Percentiles rank a stretch among this genome's conserved stretches.
phyloP scores from a whole-genome alignment of 35 echinoderm and acorn worm species.

The Chiridota heheva region DNA sequence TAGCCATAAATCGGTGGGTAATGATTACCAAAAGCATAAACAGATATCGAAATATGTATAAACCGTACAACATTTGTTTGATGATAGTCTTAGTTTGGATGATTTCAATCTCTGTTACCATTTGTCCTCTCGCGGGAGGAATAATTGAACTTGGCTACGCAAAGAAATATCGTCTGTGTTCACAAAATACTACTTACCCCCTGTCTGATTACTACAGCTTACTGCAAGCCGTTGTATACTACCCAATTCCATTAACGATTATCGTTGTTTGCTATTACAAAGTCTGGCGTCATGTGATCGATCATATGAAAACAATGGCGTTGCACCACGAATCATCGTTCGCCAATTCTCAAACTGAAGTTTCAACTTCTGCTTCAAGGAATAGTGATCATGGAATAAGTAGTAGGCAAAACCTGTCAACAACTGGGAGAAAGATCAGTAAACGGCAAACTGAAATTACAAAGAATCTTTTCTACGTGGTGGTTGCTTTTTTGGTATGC shows the following conservation, averaged over 20 bases:
- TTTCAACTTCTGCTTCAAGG: too few species aligned
- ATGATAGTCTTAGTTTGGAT: conserved; percentile 58
- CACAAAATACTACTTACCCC: conserved; percentile 41
- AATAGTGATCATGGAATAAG: too few species aligned
- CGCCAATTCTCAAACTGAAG: too few species aligned
- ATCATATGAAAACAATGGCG: conserved; percentile 49
- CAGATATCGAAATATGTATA: conserved; percentile 22
- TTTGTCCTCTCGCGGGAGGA: conserved; percentile 44
- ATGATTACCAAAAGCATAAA: conserved; percentile 40
- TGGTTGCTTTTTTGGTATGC: conserved; percentile 75
- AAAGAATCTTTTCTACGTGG: conserved; percentile 87
- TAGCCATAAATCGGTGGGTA: conserved; percentile 58
- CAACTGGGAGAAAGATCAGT: conserved; percentile 1
- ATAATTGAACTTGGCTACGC: conserved; percentile 61
- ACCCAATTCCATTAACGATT: conserved; percentile 47
- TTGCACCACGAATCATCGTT: neutral
- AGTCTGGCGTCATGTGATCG: conserved; percentile 23
- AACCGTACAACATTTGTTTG: conserved; percentile 5
- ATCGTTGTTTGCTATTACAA: conserved; percentile 55
- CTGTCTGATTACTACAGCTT: conserved; percentile 51
- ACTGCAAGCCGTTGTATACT: conserved; percentile 37
- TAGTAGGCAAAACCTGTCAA: too few species aligned
- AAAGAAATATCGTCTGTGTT: conserved; percentile 46
- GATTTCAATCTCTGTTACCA: conserved; percentile 35
- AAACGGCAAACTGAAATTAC: conserved; percentile 76